Base-by-base conservation (phyloP, 2,797 vertebrate genomes). In the Acanthiza pusilla region DNA sequence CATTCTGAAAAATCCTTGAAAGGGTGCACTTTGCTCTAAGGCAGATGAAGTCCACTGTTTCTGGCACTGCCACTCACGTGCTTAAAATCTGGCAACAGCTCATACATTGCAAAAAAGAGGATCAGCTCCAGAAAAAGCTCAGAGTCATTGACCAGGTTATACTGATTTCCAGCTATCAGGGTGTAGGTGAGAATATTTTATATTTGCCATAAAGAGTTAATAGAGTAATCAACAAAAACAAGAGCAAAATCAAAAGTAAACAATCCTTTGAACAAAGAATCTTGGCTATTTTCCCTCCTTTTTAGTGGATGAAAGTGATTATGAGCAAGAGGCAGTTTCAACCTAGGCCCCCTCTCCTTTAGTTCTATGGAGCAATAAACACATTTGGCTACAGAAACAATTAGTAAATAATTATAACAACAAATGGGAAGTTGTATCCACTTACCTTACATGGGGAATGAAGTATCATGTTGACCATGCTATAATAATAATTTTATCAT, bases 211-310 rank as follows among this genome's bases (percentile, higher is more conserved):
- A 73, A 75, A 75, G 50, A 40, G n/a, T 86, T 80, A 42, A 48
- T 15, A 72, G 42, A 65, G n/a, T 58, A 85, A 91, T 67, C 60
- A 85, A 29, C 34, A 88, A 13, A 30, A 87, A 25, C 38, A 82
- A 34, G 13, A 66, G 25, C 30, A 82, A 89, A 96, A 62, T 67
- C 29, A 86, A 84, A 89, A 66, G 3, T 19, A 66, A 82, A 9
- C 23, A 38, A 54, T 29, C n/a, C 50, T 92, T 74, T 91, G 61
- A 92, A 48, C 4, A 13, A 58, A 93, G 50, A 61, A 71, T 76
- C 34, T 90, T 93, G 74, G 63, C 57, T 93, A 48, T 94, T 94
- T 93, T 95, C 88, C 70, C 13, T 81, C 48, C 21, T n/a, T 90
- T 76, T 91, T n/a, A 72, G 30, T 11, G 57, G 48, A 92, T 86